These are phyloP conservation scores for Pristionchus pacificus DNA, from an alignment of 1,140 invertebrate genomes.

Conservation along the genomic window DNA sequence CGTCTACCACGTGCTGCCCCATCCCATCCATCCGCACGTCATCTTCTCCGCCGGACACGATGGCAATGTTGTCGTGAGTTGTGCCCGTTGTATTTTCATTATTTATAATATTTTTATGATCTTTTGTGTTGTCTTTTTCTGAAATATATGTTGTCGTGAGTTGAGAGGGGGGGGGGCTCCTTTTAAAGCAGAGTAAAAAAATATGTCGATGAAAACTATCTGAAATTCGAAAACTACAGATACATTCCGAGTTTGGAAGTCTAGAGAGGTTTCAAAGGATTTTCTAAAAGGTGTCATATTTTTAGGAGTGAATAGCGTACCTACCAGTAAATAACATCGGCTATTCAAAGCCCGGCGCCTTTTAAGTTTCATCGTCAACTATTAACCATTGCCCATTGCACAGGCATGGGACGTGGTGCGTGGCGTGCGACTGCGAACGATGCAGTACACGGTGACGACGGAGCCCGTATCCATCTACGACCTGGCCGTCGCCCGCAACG, in stretches of 20 bases:
- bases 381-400: no score
- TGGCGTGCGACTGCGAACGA: no score
- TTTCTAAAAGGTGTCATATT: neutral
- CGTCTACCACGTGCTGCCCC: constrained; percentile 85
- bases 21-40: constrained; percentile 76
- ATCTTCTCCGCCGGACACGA: constrained; percentile 90
- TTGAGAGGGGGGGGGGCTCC: constrained; percentile 51
- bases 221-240: constrained; percentile 26
- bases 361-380: no score
- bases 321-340: no score
- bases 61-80: no score
- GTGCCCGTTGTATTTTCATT: constrained; percentile 69
- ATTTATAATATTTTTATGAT: constrained; percentile 31
- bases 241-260: constrained; percentile 64
- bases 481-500: no score
- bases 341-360: no score
- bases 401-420: no score
- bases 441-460: no score
- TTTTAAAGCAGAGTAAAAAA: constrained; percentile 33
- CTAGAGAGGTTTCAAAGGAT: neutral
- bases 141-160: neutral
- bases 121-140: constrained; percentile 23
- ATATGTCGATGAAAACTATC: constrained; percentile 38
- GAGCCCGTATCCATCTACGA: no score
- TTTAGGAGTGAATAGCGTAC: no score